phyloP scores from a whole-genome alignment of 2,797 vertebrate species.

The Chaetodon trifasciatus region DNA sequence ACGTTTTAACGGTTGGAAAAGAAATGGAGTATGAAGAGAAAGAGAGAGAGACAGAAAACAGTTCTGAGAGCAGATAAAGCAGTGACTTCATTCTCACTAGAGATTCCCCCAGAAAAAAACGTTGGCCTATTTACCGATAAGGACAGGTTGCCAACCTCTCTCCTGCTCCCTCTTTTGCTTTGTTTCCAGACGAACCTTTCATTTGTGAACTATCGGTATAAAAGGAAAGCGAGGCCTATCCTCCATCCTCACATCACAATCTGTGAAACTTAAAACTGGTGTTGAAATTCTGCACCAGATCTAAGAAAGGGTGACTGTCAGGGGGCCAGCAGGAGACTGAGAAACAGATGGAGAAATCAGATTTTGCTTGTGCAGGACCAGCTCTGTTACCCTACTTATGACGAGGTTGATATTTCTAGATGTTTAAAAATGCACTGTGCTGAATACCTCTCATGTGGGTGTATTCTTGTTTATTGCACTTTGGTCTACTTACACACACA shows the following conservation, averaged over 20 bases:
- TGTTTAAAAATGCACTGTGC: constrained; percentile 60
- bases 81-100: constrained; percentile 63
- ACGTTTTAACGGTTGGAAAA: neutral
- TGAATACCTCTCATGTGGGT: neutral
- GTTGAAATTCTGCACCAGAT: neutral
- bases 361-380: constrained; percentile 18
- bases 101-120: constrained; percentile 45
- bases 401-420: constrained; percentile 47
- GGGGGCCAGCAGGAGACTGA: neutral
- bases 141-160: constrained; percentile 47
- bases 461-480: constrained; percentile 10
- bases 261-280: neutral
- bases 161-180: constrained; percentile 26
- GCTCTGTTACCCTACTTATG: constrained; percentile 34
- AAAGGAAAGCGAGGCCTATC: neutral
- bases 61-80: constrained; percentile 31
- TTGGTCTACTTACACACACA: neutral
- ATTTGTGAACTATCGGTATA: neutral
- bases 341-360: neutral
- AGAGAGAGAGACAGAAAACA: neutral
- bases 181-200: constrained; percentile 14
- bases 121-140: constrained; percentile 63
- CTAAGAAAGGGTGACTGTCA: neutral
- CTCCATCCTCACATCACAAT: neutral
- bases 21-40: constrained; percentile 14